Evolutionary conservation across 2,113 vertebrate genomes (phyloP).

Genomic region (Gila orcuttii): DNA sequence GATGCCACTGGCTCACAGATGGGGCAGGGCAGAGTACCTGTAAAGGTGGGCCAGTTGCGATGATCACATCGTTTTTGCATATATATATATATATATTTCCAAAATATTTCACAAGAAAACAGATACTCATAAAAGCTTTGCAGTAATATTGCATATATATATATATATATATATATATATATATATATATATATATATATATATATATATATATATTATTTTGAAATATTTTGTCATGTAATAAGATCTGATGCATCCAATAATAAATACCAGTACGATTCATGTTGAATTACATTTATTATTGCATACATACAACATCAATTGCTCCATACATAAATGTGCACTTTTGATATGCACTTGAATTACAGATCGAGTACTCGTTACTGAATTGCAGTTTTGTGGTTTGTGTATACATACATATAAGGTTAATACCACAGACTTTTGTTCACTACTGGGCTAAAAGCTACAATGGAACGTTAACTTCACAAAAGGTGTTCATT

Average conservation of each 20-base stretch:
- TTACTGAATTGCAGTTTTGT: slow-evolving; percentile 67
- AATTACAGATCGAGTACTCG: slow-evolving; percentile 74
- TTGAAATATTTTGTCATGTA: background rate
- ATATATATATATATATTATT: background rate
- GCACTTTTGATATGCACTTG: slow-evolving; percentile 71
- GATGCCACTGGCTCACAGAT: too few relatives aligned
- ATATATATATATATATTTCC: too few relatives aligned
- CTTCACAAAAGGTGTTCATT: slow-evolving; percentile 73
- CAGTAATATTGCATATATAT: too few relatives aligned
- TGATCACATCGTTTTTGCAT: too few relatives aligned
- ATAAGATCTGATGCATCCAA: background rate
- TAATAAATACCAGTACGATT: slow-evolving; percentile 8
- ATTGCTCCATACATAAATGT: slow-evolving; percentile 77
- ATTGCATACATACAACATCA: slow-evolving; percentile 83
- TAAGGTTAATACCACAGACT: slow-evolving; percentile 74
- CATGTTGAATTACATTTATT: slow-evolving; percentile 75
- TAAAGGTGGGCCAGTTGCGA: too few relatives aligned
- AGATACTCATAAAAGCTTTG: too few relatives aligned
- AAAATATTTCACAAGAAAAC: too few relatives aligned
- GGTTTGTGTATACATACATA: slow-evolving; percentile 72
- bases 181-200: too few relatives aligned
- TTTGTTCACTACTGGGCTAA: slow-evolving; percentile 72
- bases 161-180: too few relatives aligned
- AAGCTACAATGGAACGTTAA: slow-evolving; percentile 70
- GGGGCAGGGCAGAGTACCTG: too few relatives aligned